Evolutionary conservation across 2,113 vertebrate species (phyloP), one percentile per base, ranked within the genome.

Genomic region (Crotophaga sulcirostris): DNA sequence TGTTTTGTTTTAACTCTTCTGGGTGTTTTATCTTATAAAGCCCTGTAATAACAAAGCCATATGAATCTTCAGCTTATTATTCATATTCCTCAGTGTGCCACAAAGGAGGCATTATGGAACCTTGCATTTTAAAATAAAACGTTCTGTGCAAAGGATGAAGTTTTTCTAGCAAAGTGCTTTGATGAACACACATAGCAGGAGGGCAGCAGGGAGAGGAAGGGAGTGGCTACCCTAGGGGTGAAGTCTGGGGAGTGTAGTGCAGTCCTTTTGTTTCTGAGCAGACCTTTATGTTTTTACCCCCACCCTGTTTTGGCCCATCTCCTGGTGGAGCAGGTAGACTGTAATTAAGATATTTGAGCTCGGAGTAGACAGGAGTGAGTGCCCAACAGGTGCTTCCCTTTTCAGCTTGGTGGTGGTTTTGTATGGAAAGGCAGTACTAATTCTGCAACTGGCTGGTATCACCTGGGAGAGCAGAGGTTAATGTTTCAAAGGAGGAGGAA

Each of bases 381-480:
- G 7, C 40, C 40, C 18, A 36, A 55, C 33, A 49, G 45, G 23
- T 44, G 31, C 63, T 40, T 70, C 20, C 21, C 13, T 67, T 11
- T 69, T 63, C 52, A 26, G 26, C 54, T 94, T 1, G 1, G 75
- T 16, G 38, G 47, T 59, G 51, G 63, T 82, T 92, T 54, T 70
- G 16, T 81, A 8, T 17, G 23, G 56, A 84, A 84, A 45, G 36
- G 69, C 62, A 67, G 47, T 67, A 42, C 49, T 82, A 42, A 84
- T 84, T 67, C 52, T 89, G 44, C 0, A 2, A 26, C 70, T 45
- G 56, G 13, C 62, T 60, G 66, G 56, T 59, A 42, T 94, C 89
- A 95, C 91, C 74, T 79, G 78, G 88, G 91, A 92, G 92, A 89
- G 45, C 67, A 88, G 70, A 95, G 60, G 87, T 95, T 97, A 94